Evolutionary conservation across 1,140 invertebrate genomes (phyloP).

Genomic region (Drosophila pruinosa): DNA sequence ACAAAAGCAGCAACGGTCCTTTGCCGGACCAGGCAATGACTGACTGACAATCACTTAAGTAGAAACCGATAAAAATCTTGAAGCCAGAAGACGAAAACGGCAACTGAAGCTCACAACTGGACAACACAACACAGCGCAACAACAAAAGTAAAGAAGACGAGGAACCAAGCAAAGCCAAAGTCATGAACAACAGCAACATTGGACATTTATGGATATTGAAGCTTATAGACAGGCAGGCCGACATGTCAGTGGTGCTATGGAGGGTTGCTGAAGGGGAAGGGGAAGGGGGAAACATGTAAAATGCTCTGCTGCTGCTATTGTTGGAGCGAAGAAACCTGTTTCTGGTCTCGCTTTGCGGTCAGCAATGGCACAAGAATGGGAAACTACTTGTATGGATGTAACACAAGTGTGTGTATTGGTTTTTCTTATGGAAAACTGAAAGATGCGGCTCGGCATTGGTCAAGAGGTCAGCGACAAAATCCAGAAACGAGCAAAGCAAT

Average conservation of each 20-base stretch:
- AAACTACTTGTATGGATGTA: conserved; percentile 11
- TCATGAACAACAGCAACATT: conserved; percentile 68
- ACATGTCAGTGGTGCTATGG: not conserved
- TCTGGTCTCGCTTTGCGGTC: conserved; percentile 8
- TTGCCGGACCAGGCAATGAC: conserved; percentile 52
- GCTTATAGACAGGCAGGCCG: conserved; percentile 69
- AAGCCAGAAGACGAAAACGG: conserved; percentile 37
- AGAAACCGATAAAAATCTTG: conserved; percentile 80
- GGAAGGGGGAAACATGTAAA: not conserved
- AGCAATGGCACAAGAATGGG: conserved; percentile 14
- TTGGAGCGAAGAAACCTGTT: conserved; percentile 64
- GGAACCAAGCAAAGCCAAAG: conserved; percentile 52
- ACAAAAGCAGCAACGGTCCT: conserved; percentile 3
- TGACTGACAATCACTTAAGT: conserved; percentile 81
- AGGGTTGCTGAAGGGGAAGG: not conserved
- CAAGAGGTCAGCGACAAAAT: conserved; percentile 58
- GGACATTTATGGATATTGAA: conserved; percentile 81
- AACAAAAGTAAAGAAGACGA: conserved; percentile 29
- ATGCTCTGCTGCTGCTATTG: conserved; percentile 28
- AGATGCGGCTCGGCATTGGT: conserved; percentile 28
- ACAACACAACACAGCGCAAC: conserved; percentile 8
- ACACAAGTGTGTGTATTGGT: not conserved
- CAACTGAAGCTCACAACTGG: conserved; percentile 39
- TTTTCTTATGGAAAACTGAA: conserved; percentile 48
- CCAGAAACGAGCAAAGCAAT: conserved; percentile 35